Conservation (phyloP, 2,113 vertebrate species). For the Erinaceus europaeus region DNA sequence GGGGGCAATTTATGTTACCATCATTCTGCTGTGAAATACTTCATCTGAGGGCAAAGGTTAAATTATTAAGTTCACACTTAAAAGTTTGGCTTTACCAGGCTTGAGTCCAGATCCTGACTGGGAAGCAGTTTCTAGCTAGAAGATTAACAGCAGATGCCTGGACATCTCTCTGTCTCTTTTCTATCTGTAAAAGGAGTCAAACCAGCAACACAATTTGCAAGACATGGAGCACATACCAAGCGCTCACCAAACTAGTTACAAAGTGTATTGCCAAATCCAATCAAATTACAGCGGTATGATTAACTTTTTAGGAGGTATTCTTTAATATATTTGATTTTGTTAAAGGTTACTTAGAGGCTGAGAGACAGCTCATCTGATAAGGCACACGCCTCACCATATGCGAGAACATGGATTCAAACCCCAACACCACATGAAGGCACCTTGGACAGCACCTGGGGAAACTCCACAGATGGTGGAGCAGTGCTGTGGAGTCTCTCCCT, state of each 20-base stretch:
- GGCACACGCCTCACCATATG: too few species aligned
- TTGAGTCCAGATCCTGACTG: neutral
- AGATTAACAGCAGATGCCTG: neutral
- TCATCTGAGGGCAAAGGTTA: neutral
- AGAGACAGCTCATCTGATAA: too few species aligned
- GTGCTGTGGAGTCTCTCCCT: too few species aligned
- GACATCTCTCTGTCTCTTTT: neutral
- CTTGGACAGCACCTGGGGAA: too few species aligned
- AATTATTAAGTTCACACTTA: neutral
- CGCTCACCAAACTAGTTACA: too few species aligned
- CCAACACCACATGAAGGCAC: too few species aligned
- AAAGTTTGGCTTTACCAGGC: neutral
- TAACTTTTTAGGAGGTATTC: neutral
- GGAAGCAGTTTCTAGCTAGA: neutral
- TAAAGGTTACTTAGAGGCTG: too few species aligned
- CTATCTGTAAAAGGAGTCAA: neutral
- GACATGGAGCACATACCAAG: neutral
- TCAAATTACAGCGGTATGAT: neutral
- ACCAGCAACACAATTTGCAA: neutral
- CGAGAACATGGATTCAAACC: too few species aligned
- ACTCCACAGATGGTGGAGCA: too few species aligned
- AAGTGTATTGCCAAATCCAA: neutral
- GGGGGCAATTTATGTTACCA: neutral
- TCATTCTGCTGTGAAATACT: neutral
- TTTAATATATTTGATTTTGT: slow-evolving; percentile 4